Conservation (phyloP, 2,113 vertebrate species). For the Eira barbara region DNA sequence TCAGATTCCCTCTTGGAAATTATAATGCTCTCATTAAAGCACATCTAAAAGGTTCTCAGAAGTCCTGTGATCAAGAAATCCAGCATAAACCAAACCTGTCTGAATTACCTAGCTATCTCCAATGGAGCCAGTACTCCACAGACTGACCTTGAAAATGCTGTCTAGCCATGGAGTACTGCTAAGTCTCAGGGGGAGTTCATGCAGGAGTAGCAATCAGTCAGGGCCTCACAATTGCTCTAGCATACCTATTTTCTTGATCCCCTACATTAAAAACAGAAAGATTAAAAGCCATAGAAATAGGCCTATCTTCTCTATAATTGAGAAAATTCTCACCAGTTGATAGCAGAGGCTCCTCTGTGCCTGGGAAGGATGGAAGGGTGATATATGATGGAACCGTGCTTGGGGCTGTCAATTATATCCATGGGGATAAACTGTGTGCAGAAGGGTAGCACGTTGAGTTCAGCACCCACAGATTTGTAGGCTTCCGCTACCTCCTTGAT, state of each 20-base stretch:
- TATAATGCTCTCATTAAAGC: neutral
- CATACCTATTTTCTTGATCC: neutral
- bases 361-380: conserved; percentile 96
- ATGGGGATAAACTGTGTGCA: conserved; percentile 99
- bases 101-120: neutral
- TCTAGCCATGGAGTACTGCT: neutral
- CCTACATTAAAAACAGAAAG: neutral
- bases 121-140: neutral
- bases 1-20: neutral
- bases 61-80: neutral
- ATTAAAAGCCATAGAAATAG: neutral
- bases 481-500: conserved; percentile 91
- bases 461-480: conserved; percentile 93
- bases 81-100: neutral
- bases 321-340: conserved; percentile 92
- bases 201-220: neutral
- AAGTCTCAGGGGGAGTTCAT: neutral
- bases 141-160: neutral
- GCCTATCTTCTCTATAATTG: neutral
- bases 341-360: conserved; percentile 97
- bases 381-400: conserved; percentile 97
- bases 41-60: neutral
- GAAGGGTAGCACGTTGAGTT: conserved; percentile 98
- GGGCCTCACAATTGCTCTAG: neutral
- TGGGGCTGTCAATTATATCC: conserved; percentile 93